Evolutionary conservation across 2,888 invertebrate species (phyloP).

Genomic region (Timema podura): DNA sequence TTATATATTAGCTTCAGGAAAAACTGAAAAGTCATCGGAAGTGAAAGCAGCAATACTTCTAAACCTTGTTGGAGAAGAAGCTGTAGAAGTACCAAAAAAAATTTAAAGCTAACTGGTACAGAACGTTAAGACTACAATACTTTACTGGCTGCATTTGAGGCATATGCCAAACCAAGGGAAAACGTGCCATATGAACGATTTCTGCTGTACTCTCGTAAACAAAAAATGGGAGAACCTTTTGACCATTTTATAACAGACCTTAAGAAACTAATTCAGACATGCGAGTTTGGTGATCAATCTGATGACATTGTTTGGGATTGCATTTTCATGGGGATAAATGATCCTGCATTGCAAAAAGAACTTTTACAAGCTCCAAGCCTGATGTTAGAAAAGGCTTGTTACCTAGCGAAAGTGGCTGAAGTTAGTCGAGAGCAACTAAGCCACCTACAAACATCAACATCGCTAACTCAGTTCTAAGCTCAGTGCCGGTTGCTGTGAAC

Average conservation of each 20-base stretch:
- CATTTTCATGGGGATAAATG: background rate
- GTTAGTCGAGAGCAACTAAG: too few relatives aligned
- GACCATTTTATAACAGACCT: background rate
- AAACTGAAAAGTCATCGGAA: background rate
- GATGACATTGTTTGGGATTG: slow-evolving; percentile 3
- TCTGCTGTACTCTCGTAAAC: background rate
- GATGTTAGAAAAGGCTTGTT: background rate
- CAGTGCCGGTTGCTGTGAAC: too few relatives aligned
- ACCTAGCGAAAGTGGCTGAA: slow-evolving; percentile 7
- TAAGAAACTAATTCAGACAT: background rate
- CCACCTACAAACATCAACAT: too few relatives aligned
- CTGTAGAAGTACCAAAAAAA: background rate
- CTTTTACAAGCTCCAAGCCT: background rate
- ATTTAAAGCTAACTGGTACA: background rate
- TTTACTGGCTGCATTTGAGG: background rate
- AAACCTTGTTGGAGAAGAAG: slow-evolving; percentile 1
- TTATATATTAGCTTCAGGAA: background rate
- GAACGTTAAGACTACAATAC: background rate
- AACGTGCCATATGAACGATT: background rate
- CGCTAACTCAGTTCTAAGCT: too few relatives aligned
- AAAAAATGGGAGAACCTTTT: background rate
- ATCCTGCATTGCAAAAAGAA: background rate
- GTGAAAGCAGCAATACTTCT: background rate
- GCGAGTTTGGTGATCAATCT: background rate
- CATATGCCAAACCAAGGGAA: slow-evolving; percentile 1